Conservation (phyloP, 2,888 invertebrate species). For the Zhengitettix transpicula region DNA sequence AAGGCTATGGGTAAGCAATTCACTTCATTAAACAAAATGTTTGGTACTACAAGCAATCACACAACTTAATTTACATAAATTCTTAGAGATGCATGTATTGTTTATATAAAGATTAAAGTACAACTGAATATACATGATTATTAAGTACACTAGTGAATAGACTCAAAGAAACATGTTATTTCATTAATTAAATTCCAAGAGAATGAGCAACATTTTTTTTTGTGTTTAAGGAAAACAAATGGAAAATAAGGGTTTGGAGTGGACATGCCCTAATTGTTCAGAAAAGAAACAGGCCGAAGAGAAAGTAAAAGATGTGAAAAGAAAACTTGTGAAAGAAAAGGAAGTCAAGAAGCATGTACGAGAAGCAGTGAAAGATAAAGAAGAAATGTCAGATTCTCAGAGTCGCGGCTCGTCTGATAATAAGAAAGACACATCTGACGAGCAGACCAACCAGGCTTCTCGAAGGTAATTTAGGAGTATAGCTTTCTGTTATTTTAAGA, state of each 20-base stretch:
- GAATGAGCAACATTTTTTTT: too few relatives aligned
- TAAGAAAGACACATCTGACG: conserved; percentile 6
- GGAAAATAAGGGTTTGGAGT: conserved; percentile 74
- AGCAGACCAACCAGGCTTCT: conserved; percentile 8
- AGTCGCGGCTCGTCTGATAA: conserved; percentile 1
- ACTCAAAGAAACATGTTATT: too few relatives aligned
- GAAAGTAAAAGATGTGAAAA: conserved; percentile 1
- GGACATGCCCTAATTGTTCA: conserved; percentile 75
- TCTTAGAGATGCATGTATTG: too few relatives aligned
- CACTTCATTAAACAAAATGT: background rate
- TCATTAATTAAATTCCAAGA: too few relatives aligned
- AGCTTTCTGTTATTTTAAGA: too few relatives aligned
- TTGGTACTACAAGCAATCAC: too few relatives aligned
- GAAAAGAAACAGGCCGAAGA: conserved; percentile 29
- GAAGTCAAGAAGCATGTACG: background rate
- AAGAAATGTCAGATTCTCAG: too few relatives aligned
- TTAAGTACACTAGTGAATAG: too few relatives aligned
- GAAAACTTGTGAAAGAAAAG: background rate
- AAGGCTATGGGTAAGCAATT: conserved; percentile 54
- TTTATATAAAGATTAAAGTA: too few relatives aligned
- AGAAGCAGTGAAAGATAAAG: background rate
- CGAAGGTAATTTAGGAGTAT: too few relatives aligned
- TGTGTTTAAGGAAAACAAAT: conserved; percentile 47
- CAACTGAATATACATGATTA: too few relatives aligned
- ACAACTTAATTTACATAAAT: too few relatives aligned